Evolutionary conservation across 2,888 invertebrate genomes (phyloP).

Genomic region (Apoda limacodes): DNA sequence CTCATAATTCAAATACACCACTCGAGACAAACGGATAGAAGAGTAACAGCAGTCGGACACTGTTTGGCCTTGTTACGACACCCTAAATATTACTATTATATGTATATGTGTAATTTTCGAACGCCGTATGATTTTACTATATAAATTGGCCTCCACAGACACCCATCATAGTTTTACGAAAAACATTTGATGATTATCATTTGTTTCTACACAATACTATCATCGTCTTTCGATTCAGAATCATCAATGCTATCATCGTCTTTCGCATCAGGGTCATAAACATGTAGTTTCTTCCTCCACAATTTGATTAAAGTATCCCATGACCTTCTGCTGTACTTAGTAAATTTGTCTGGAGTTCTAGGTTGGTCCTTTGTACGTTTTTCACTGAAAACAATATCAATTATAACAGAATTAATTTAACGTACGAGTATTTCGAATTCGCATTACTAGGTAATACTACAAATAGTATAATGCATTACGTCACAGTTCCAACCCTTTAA

Average conservation of each 20-base stretch:
- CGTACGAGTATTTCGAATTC: too few relatives aligned
- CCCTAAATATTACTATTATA: too few relatives aligned
- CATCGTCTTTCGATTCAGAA: constrained; percentile 14
- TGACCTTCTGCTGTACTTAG: constrained; percentile 90
- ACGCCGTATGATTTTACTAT: background rate
- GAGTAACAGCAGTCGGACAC: too few relatives aligned
- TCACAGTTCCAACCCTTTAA: too few relatives aligned
- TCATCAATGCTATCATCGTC: constrained; percentile 14
- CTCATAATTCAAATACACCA: too few relatives aligned
- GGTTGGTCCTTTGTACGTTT: constrained; percentile 81
- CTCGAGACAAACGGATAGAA: too few relatives aligned
- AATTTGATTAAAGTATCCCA: constrained; percentile 91
- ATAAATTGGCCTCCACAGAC: background rate
- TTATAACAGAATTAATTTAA: background rate
- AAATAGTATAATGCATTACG: too few relatives aligned
- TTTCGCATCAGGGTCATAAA: constrained; percentile 72
- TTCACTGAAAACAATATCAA: constrained; percentile 38
- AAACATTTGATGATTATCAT: constrained; percentile 1
- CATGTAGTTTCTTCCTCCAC: constrained; percentile 88
- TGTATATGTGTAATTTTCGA: too few relatives aligned
- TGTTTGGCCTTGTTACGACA: too few relatives aligned
- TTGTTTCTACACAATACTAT: background rate
- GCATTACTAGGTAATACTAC: too few relatives aligned
- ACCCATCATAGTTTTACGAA: background rate
- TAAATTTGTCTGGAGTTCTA: constrained; percentile 87